Evolutionary conservation across 2,113 vertebrate species (phyloP), one percentile per base, ranked within the genome.

Genomic region (Laticauda colubrina): DNA sequence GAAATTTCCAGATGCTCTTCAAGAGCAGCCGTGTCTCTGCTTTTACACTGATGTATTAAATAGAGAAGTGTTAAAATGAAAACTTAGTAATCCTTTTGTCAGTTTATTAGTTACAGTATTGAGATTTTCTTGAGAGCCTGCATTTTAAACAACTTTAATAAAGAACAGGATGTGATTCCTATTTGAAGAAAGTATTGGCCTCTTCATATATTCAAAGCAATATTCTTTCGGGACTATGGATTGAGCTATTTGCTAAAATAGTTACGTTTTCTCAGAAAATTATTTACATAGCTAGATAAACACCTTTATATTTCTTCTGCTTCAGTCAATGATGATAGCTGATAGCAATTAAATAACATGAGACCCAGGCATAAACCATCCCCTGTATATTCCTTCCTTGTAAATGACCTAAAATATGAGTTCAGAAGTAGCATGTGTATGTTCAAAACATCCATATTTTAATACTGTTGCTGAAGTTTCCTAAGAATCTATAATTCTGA

Each of bases 401-500:
- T 26, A 6, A 12, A 2, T 23, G 91, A 3, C 6, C 26, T 75
- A 34, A 92, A 57, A 57, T n/a, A 90, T 0, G 75, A 87, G 34
- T n/a, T 59, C 39, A 81, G 59, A 2, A 2, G 3, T 95, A 21
- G 61, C 34, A 85, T 91, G 75, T 43, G 55, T 51, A 14, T 29
- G 45, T 92, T 29, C 45, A 0, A 92, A 89, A n/a, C 18, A 34
- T 56, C 18, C 20, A n/a, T 94, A 81, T 64, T 43, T 26, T 85
- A 34, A 85, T 59, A 39, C 21, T 86, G 29, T 21, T 85, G 90
- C 18, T 89, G 20, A 54, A 43, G 59, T 61, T 26, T 2, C 39
- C 45, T 87, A 87, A 92, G 45, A 94, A 45, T 93, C 93, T 95
- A 7, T 53, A 81, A 29, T 29, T 93, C 69, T 94, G 3, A 0